Base-by-base conservation (phyloP, 1,140 invertebrate species). In the Manduca sexta region DNA sequence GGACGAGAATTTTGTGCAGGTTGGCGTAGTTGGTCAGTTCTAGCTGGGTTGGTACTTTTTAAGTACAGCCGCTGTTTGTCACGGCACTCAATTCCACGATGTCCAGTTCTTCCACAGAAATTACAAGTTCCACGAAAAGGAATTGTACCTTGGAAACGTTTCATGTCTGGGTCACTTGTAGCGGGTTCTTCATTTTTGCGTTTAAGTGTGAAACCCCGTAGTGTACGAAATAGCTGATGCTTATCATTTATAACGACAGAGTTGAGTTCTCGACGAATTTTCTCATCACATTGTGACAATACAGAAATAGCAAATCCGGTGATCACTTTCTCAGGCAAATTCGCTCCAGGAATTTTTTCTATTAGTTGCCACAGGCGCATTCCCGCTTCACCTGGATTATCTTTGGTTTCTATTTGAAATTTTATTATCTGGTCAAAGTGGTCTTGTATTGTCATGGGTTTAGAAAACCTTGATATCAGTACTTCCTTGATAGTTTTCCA, bases 381-480 rank as follows among this genome's bases (percentile, higher is more conserved):
- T 1, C 34, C 56, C 0, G 52, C 54, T 43, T 60, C 49, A n/a
- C 54, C 34, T 0, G 60, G 12, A 6, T 6, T 57, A 31, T 68
- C 64, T 31, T 60, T 50, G 5, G 0, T 11, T 5, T 33, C 41
- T 3, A 64, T 13, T 12, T 48, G 53, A 42, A 67, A 67, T 35
- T 44, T 48, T 0, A 67, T 52, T 0, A 67, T 21, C 4, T 43
- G n/a, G 34, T 67, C 64, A 10, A 67, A 67, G 12, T 63, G 43
- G 11, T 66, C 64, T 45, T 68, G 64, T 6, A 61, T 54, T 29
- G 55, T 33, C 52, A 52, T 58, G 0, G 64, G 60, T 37, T 59
- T 54, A 0, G 52, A 17, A 51, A 68, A 62, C 17, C 14, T 59
- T 12, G 61, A 21, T 10, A 62, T 31, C 0, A 68, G 35, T 8